phyloP scores from a whole-genome alignment of 2,113 vertebrate species.

The Python bivittatus region DNA sequence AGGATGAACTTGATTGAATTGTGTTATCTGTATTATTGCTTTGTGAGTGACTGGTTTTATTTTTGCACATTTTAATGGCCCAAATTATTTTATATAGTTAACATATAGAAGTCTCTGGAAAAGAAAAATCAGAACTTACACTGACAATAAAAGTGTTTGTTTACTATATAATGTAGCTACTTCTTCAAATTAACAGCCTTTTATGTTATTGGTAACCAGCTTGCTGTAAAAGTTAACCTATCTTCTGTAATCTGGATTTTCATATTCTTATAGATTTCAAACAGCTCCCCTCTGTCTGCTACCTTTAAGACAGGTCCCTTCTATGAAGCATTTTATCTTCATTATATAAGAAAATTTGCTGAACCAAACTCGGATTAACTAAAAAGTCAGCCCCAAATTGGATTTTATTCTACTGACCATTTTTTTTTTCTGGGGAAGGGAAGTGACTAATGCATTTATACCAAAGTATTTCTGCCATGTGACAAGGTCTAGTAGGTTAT shows the following conservation, averaged over 20 bases:
- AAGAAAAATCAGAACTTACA: slow-evolving; percentile 5
- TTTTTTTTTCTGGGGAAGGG: slow-evolving; percentile 39
- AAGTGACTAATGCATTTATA: no score
- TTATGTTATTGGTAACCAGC: no score
- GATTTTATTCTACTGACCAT: slow-evolving; percentile 49
- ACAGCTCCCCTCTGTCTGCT: slow-evolving; percentile 29
- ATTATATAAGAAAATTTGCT: slow-evolving; percentile 40
- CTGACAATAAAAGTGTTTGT: slow-evolving; percentile 16
- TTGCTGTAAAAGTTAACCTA: slow-evolving; percentile 32
- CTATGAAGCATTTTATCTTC: slow-evolving; percentile 49
- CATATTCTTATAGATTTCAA: slow-evolving; percentile 31
- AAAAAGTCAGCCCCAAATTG: slow-evolving; percentile 43
- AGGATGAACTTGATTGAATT: neutral
- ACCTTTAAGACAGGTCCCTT: slow-evolving; percentile 29
- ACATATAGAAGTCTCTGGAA: slow-evolving; percentile 23
- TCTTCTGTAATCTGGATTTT: slow-evolving; percentile 20
- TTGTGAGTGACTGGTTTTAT: neutral
- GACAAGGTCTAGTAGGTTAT: no score
- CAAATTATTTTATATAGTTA: slow-evolving; percentile 16
- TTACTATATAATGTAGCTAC: no score
- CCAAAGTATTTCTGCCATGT: no score
- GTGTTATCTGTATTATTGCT: no score
- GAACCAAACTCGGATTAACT: slow-evolving; percentile 41
- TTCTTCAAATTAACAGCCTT: no score
- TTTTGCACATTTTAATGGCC: slow-evolving; percentile 12